Conservation (phyloP, 2,888 invertebrate genomes). For the Lypha dubia region DNA sequence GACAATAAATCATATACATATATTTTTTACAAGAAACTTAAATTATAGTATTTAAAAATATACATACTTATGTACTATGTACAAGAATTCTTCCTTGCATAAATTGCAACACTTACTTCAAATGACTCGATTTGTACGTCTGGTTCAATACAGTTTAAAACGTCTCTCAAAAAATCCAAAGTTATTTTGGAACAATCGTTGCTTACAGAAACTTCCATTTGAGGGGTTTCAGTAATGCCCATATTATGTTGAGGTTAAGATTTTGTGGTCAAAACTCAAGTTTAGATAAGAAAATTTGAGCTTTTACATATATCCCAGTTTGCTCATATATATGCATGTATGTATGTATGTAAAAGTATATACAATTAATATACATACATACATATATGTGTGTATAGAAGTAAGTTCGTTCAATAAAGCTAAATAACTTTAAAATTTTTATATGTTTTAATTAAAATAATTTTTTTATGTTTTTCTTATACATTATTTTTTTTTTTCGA, state of each 20-base stretch:
- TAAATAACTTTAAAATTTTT: not conserved
- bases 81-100: not conserved
- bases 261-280: not conserved
- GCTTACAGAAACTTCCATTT: constrained; percentile 73
- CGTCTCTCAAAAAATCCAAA: constrained; percentile 85
- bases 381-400: not conserved
- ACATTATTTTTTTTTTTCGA: constrained; percentile 25
- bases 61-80: no score
- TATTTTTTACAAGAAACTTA: not conserved
- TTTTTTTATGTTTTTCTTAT: constrained; percentile 28
- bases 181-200: constrained; percentile 80
- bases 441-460: not conserved
- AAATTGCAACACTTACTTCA: constrained; percentile 83
- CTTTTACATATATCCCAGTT: no score
- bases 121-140: constrained; percentile 85
- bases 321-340: no score
- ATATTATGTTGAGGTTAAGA: constrained; percentile 68
- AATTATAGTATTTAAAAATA: not conserved
- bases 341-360: not conserved
- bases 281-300: constrained; percentile 12
- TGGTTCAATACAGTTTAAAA: constrained; percentile 85
- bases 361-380: no score
- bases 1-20: constrained; percentile 10
- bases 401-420: not conserved
- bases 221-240: constrained; percentile 79